Evolutionary conservation across 2,797 vertebrate genomes (phyloP).

Genomic region (Neopelma chrysocephalum): DNA sequence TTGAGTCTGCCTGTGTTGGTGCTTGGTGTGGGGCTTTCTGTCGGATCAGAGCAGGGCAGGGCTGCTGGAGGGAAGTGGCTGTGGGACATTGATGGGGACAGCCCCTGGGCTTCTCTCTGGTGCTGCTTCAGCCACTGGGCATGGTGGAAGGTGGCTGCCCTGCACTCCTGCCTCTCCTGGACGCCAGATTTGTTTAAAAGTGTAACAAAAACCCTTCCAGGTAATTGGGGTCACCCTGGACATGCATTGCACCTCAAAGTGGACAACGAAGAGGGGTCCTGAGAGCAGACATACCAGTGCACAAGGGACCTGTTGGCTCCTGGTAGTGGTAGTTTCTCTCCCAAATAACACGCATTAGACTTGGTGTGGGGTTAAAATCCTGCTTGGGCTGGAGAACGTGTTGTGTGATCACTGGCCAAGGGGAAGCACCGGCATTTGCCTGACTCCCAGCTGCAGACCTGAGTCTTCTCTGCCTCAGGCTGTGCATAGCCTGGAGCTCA

Average conservation of each 20-base stretch:
- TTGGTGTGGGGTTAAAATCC: not conserved
- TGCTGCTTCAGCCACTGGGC: not conserved
- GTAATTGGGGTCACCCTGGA: not conserved
- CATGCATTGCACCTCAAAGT: fast-evolving
- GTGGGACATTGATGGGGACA: not conserved
- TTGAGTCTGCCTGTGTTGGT: not conserved
- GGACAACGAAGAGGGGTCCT: not conserved
- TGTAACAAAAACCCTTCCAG: not conserved
- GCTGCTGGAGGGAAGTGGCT: not conserved
- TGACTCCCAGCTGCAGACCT: not conserved
- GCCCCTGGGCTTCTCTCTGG: fast-evolving
- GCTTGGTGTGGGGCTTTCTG: not conserved
- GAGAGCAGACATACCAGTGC: not conserved
- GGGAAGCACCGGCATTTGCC: not conserved
- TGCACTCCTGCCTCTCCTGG: not conserved
- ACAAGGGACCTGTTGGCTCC: not conserved
- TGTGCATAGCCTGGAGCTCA: not conserved
- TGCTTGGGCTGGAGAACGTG: fast-evolving
- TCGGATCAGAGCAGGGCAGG: not conserved
- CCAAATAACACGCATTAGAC: fast-evolving
- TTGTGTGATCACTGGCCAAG: not conserved
- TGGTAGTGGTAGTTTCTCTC: not conserved
- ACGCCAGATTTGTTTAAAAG: not conserved
- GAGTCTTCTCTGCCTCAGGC: not conserved
- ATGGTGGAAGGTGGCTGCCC: not conserved